phyloP scores from a whole-genome alignment of 2,888 invertebrate genomes.

The Morpho achilles region DNA sequence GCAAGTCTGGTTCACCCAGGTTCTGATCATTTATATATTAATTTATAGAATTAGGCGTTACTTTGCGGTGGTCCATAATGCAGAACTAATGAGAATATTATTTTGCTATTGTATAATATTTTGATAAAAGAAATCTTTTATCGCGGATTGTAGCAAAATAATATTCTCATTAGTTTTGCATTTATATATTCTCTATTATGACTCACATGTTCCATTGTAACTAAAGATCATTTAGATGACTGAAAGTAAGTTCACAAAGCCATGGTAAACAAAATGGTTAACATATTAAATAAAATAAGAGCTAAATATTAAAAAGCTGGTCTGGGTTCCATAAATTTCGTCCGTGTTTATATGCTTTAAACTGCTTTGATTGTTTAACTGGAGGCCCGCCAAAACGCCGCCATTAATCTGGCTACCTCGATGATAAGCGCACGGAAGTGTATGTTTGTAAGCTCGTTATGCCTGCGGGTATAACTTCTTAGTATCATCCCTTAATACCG shows the following conservation, averaged over 20 bases:
- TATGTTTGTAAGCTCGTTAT: conserved; percentile 15
- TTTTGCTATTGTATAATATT: too few species aligned
- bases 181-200: too few species aligned
- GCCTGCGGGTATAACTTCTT: conserved; percentile 10
- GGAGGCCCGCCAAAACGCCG: conserved; percentile 59
- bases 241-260: conserved; percentile 30
- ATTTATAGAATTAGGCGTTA: too few species aligned
- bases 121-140: too few species aligned
- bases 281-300: conserved; percentile 48
- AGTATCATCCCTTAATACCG: conserved; percentile 16
- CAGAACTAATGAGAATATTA: too few species aligned
- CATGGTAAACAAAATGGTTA: conserved; percentile 41
- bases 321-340: conserved; percentile 57
- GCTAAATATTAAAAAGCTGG: conserved; percentile 50
- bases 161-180: too few species aligned
- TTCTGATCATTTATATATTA: too few species aligned
- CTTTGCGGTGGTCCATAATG: too few species aligned
- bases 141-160: too few species aligned
- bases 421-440: conserved; percentile 35
- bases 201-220: not conserved
- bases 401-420: conserved; percentile 33
- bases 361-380: conserved; percentile 65
- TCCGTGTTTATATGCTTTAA: conserved; percentile 53
- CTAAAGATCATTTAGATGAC: not conserved
- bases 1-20: too few species aligned